phyloP scores from a whole-genome alignment of 2,797 vertebrate species.

The Bradypodion pumilum region DNA sequence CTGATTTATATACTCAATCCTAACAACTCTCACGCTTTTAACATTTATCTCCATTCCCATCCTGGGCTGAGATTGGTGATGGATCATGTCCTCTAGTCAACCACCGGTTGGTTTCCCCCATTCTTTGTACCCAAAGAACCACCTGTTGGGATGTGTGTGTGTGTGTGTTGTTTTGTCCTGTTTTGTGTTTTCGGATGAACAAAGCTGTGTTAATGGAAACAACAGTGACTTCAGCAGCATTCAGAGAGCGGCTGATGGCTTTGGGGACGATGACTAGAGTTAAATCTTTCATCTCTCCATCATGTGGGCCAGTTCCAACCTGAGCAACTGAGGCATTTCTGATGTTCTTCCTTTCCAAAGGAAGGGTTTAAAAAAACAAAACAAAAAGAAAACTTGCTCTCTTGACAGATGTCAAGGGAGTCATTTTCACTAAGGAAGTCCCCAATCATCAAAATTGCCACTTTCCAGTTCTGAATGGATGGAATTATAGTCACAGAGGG shows the following conservation, averaged over 20 bases:
- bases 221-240: background rate
- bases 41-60: too few species aligned
- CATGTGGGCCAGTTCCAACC: background rate
- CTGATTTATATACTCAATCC: too few species aligned
- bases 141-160: too few species aligned
- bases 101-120: background rate
- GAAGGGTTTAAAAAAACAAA: too few species aligned
- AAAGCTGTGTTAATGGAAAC: background rate
- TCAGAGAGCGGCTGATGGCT: background rate
- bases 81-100: background rate
- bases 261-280: background rate
- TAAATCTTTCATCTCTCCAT: conserved; percentile 28
- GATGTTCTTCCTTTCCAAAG: background rate
- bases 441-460: conserved; percentile 9
- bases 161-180: background rate
- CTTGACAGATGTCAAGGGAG: conserved; percentile 47
- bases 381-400: too few species aligned
- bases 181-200: too few species aligned
- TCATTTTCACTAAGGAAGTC: conserved; percentile 23
- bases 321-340: background rate
- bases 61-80: background rate
- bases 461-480: conserved; percentile 52
- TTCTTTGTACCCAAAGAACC: background rate
- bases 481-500: conserved; percentile 42
- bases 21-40: background rate